Conservation (phyloP, 2,113 vertebrate genomes). For the Fulmarus glacialis region DNA sequence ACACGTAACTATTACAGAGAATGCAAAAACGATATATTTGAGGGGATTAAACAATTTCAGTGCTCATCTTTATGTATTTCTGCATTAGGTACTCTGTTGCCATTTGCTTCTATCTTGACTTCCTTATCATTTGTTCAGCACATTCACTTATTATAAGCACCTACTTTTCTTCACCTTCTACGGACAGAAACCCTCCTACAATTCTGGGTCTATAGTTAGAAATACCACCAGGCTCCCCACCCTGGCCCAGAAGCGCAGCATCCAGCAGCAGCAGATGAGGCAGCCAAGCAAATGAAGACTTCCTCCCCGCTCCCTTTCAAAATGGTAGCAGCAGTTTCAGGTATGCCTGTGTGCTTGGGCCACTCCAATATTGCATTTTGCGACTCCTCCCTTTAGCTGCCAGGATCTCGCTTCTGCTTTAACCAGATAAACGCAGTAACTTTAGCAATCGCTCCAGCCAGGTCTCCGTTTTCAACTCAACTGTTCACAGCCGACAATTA, state of each 20-base stretch:
- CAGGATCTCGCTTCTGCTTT: background rate
- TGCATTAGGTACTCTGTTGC: background rate
- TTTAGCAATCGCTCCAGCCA: background rate
- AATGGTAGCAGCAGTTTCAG: background rate
- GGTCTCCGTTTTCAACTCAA: background rate
- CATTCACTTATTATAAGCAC: background rate
- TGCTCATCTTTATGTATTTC: background rate
- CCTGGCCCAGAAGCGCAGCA: background rate
- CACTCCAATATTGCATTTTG: background rate
- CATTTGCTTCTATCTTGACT: background rate
- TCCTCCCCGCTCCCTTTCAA: background rate
- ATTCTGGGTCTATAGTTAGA: background rate
- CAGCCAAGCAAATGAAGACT: background rate
- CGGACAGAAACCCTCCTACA: background rate
- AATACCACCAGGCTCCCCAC: background rate
- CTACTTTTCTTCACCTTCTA: background rate
- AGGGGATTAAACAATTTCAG: background rate
- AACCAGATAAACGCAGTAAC: background rate
- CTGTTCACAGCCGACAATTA: background rate
- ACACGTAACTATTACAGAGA: background rate
- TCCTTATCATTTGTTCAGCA: background rate
- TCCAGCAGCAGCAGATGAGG: background rate
- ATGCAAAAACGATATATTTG: background rate
- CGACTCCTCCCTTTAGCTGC: background rate
- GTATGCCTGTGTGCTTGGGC: background rate